phyloP scores from a whole-genome alignment of 92 coral and sea anemone species.

The Ricordea florida region DNA sequence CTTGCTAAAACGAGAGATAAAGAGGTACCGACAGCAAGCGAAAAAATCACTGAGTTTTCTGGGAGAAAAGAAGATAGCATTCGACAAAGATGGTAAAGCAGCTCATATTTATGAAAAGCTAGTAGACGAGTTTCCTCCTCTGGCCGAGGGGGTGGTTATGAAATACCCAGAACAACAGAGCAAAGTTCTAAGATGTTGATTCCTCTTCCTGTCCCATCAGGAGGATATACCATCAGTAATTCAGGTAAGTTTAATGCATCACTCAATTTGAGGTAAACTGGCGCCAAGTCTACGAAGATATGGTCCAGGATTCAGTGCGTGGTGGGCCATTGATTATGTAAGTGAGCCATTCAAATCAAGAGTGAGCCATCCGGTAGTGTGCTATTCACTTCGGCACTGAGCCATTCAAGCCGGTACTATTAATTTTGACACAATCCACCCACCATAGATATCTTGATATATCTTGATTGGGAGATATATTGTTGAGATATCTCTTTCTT shows the following conservation, averaged over 20 bases:
- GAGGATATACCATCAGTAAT: conserved; percentile 38
- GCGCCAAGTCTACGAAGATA: too few species aligned
- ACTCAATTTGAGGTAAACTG: too few species aligned
- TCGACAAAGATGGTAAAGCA: conserved; percentile 10
- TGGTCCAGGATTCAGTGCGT: conserved; percentile 33
- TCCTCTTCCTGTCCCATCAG: conserved; percentile 37
- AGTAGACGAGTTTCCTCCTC: conserved; percentile 42
- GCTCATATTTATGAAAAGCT: conserved; percentile 43
- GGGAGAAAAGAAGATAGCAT: conserved; percentile 41
- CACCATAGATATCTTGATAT: conserved; percentile 4
- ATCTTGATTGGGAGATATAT: too few species aligned
- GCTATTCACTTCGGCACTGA: conserved; percentile 4
- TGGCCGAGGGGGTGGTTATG: conserved; percentile 50
- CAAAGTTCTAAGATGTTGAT: conserved; percentile 35
- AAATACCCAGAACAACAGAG: conserved; percentile 43
- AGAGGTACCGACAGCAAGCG: conserved; percentile 46
- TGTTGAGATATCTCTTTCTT: neutral
- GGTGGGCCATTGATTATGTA: conserved; percentile 33
- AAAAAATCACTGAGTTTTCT: conserved; percentile 58
- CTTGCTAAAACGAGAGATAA: conserved; percentile 29
- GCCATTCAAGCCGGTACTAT: conserved; percentile 14
- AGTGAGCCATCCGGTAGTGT: neutral
- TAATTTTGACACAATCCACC: conserved; percentile 39
- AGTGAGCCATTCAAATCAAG: conserved; percentile 2
- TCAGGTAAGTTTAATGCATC: too few species aligned